Conservation (phyloP, 92 coral and sea anemone species). For the Nematostella vectensis region DNA sequence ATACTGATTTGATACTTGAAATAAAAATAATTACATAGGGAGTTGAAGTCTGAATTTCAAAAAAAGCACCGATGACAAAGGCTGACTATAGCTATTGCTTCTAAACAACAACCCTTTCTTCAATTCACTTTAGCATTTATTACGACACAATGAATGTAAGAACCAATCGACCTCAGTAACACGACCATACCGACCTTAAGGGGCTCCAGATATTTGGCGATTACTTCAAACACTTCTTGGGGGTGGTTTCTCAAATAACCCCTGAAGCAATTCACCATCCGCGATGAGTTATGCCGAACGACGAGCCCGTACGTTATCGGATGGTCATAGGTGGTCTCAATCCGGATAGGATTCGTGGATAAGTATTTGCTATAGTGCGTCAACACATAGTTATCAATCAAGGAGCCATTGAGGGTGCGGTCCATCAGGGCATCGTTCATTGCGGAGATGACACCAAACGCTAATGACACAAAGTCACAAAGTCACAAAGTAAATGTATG, state of each 20-base stretch:
- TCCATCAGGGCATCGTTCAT: conserved; percentile 64
- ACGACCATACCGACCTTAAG: conserved; percentile 83
- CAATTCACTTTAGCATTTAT: too few relatives aligned
- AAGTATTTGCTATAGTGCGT: conserved; percentile 79
- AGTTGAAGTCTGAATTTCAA: too few relatives aligned
- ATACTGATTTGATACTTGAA: too few relatives aligned
- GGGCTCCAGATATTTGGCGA: conserved; percentile 75
- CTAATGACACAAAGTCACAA: too few relatives aligned
- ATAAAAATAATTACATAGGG: too few relatives aligned
- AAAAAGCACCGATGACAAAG: too few relatives aligned
- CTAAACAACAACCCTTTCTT: too few relatives aligned
- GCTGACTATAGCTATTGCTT: too few relatives aligned
- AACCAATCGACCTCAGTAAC: too few relatives aligned
- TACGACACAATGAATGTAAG: too few relatives aligned
- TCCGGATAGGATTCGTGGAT: conserved; percentile 48
- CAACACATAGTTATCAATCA: conserved; percentile 91
- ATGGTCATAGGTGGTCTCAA: conserved; percentile 77
- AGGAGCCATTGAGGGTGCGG: conserved; percentile 46
- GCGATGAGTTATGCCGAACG: conserved; percentile 44
- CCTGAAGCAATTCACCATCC: conserved; percentile 63
- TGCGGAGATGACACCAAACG: conserved; percentile 51
- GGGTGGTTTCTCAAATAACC: conserved; percentile 83
- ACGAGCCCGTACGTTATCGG: conserved; percentile 87
- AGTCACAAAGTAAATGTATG: not conserved
- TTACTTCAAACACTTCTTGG: conserved; percentile 86